Base-by-base conservation (phyloP, 2,888 invertebrate species). In the Phyllotreta cruciferae region DNA sequence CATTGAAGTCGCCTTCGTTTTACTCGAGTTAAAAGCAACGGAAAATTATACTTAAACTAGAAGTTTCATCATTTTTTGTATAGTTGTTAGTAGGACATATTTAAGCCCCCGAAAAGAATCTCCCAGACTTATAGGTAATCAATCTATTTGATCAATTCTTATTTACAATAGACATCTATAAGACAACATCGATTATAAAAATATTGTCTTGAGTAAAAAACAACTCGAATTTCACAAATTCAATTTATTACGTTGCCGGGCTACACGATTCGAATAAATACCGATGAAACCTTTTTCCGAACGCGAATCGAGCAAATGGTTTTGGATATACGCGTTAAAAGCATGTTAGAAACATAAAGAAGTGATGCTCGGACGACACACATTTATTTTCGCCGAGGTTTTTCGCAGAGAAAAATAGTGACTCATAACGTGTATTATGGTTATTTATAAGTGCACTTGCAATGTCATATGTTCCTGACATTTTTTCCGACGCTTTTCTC, bases 381-480 rank as follows among this genome's bases (percentile, higher is more conserved):
- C 56, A 39, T 13, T 56, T 56, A 56, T 56, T 45, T 35, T 56
- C 13, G 37, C 36, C 36, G 56, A 56, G 47, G 45, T 56, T 47
- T 56, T 47, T 39, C 38, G 37, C 49, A 6, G 37, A 37, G 47
- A 38, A 47, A 56, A 56, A 47, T 49, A 47, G 56, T 56, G 56
- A 56, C 37, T 63, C 47, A 63, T 63, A 56, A 56, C 10, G 52
- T 54, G 44, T 44, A 47, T 47, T 54, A 47, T 36, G 39, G 39
- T 56, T 60, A 63, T 54, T 63, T 63, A 56, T 68, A 68, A 62
- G 62, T 63, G 62, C 61, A 64, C 60, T 62, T 66, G 64, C 61
- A 61, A 61, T 68, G 62, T 66, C 68, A 62, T 66, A 58, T 53
- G 57, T 62, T 67, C 36, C 42, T 37, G 56, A 37, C 39, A 50